These are phyloP conservation scores for Petrophora chlorosata DNA, from an alignment of 2,888 invertebrate species.

Conservation along the genomic window DNA sequence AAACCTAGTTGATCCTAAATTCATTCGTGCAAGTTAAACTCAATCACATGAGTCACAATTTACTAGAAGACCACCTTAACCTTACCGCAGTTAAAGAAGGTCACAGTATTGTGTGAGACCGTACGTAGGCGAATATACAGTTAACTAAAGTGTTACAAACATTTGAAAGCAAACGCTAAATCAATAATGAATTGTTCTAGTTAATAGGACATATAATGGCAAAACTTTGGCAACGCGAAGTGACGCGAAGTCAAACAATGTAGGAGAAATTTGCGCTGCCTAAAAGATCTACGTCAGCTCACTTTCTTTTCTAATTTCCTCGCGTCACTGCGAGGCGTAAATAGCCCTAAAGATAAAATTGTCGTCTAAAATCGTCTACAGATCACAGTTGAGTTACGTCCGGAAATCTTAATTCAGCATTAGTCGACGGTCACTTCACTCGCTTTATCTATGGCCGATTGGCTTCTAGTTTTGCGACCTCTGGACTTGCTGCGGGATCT, in stretches of 20 bases:
- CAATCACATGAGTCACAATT: slow-evolving; percentile 14
- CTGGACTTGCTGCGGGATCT: slow-evolving; percentile 69
- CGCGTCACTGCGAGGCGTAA: neutral
- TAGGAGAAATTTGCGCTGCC: neutral
- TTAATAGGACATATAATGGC: neutral
- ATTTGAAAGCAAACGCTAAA: slow-evolving; percentile 11
- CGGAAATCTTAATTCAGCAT: slow-evolving; percentile 39
- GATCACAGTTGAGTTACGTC: slow-evolving; percentile 64
- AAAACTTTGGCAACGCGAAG: neutral
- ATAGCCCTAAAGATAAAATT: slow-evolving; percentile 7
- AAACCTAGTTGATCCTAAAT: slow-evolving; percentile 1
- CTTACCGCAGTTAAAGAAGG: slow-evolving; percentile 14
- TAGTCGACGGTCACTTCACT: slow-evolving; percentile 64
- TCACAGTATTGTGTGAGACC: slow-evolving; percentile 5
- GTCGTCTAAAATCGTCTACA: slow-evolving; percentile 24
- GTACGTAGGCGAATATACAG: slow-evolving; percentile 21
- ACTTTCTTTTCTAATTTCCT: neutral
- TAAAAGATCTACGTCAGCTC: neutral
- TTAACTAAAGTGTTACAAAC: slow-evolving; percentile 21
- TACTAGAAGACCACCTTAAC: slow-evolving; percentile 14
- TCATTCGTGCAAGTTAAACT: slow-evolving; percentile 4
- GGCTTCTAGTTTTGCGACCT: slow-evolving; percentile 73
- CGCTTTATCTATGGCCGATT: slow-evolving; percentile 59
- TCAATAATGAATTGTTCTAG: slow-evolving; percentile 15
- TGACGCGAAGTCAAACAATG: neutral